A percentile compares a stretch with the other conserved stretches of the same genome.
phyloP scores from a whole-genome alignment of 2,888 invertebrate species.

The Thysanoteuthis rhombus region DNA sequence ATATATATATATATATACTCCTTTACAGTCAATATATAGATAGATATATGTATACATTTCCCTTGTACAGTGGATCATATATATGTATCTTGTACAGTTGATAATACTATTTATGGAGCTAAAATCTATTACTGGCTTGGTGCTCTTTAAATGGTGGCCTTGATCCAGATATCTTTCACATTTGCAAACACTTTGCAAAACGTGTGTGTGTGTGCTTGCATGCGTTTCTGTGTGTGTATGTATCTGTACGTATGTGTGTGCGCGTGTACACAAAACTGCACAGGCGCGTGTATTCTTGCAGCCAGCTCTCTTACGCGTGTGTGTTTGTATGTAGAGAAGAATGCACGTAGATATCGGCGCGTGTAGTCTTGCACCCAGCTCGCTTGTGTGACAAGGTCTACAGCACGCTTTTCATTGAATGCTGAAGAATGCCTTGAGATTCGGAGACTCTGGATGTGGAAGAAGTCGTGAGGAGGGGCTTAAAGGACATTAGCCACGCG shows the following conservation, averaged over 20 bases:
- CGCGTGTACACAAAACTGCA: neutral
- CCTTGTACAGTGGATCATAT: too few species aligned
- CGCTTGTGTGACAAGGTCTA: neutral
- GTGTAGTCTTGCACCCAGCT: neutral
- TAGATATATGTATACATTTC: too few species aligned
- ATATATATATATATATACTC: too few species aligned
- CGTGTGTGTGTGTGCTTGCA: neutral
- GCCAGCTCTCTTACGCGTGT: too few species aligned
- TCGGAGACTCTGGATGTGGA: neutral
- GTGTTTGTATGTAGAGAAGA: neutral
- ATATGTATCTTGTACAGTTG: too few species aligned
- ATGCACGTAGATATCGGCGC: neutral
- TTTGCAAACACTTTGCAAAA: neutral
- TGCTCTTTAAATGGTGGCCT: neutral
- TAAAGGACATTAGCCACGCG: neutral
- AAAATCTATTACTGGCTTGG: neutral
- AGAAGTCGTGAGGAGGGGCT: neutral
- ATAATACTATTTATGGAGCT: too few species aligned
- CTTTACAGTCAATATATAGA: too few species aligned
- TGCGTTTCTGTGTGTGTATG: neutral
- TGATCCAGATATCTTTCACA: neutral
- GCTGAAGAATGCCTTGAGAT: too few species aligned
- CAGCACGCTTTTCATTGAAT: neutral
- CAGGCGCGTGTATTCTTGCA: neutral
- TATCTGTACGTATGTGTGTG: neutral